phyloP scores from a whole-genome alignment of 2,888 invertebrate species.

The Agapostemon virescens region DNA sequence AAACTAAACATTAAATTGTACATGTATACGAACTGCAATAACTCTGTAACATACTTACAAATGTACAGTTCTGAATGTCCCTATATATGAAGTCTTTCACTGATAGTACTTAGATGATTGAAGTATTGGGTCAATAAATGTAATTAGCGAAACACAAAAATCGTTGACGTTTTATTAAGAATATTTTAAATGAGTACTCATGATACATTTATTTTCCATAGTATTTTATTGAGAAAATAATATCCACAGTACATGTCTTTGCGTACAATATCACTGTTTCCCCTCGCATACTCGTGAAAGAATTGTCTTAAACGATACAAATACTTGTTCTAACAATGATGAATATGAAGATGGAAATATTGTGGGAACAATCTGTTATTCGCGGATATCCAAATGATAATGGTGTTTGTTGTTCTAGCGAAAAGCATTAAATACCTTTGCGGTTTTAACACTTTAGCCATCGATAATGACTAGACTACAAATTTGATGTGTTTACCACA shows the following conservation, averaged over 20 bases:
- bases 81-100: slow-evolving; percentile 49
- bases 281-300: not conserved
- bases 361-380: not conserved
- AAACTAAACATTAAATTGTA: slow-evolving; percentile 10
- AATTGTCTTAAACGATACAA: slow-evolving; percentile 3
- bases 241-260: slow-evolving; percentile 39
- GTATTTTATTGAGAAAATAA: slow-evolving; percentile 42
- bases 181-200: too few species aligned
- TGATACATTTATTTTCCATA: slow-evolving; percentile 7
- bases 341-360: not conserved
- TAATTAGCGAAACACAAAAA: slow-evolving; percentile 29
- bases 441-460: not conserved
- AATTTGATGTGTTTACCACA: too few species aligned
- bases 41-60: slow-evolving; percentile 35
- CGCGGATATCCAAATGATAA: not conserved
- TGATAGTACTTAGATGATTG: slow-evolving; percentile 40
- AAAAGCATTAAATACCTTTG: not conserved
- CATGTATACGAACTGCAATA: slow-evolving; percentile 26
- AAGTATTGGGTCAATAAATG: slow-evolving; percentile 48
- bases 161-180: slow-evolving; percentile 12
- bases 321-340: not conserved
- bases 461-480: too few species aligned
- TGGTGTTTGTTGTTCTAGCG: not conserved
- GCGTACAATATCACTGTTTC: slow-evolving; percentile 1
- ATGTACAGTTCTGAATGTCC: slow-evolving; percentile 44